phyloP scores from a whole-genome alignment of 2,113 vertebrate species.

The Zosterops borbonicus region DNA sequence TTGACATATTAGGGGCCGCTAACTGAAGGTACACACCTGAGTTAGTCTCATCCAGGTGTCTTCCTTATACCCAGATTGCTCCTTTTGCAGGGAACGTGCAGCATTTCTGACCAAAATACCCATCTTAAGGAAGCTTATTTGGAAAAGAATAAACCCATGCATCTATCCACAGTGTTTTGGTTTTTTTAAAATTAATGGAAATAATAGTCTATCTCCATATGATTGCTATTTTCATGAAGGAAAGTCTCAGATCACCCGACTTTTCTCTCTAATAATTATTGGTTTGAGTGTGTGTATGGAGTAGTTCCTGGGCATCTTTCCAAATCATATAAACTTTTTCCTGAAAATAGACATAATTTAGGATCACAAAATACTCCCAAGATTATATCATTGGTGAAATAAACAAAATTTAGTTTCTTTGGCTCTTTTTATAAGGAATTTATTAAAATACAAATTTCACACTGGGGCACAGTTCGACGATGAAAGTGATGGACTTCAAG shows the following conservation, averaged over 20 bases:
- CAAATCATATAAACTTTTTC: not conserved
- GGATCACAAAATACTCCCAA: not conserved
- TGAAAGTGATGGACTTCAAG: not conserved
- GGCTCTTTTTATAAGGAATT: not conserved
- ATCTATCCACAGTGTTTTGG: not conserved
- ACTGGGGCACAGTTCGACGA: not conserved
- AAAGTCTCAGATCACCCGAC: not conserved
- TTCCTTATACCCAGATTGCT: not conserved
- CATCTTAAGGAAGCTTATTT: not conserved
- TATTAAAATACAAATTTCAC: not conserved
- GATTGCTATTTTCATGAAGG: not conserved
- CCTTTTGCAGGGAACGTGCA: not conserved
- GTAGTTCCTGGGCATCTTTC: not conserved
- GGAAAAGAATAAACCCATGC: not conserved
- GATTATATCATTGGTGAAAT: not conserved
- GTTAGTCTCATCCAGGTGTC: accelerated
- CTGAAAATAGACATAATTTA: conserved; percentile 9
- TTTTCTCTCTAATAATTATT: not conserved
- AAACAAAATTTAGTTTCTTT: not conserved
- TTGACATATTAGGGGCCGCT: not conserved
- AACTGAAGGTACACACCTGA: not conserved
- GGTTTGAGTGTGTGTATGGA: not conserved
- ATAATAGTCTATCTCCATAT: not conserved
- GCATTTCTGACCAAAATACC: not conserved
- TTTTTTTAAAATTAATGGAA: not conserved